Percentiles rank a stretch among this genome's conserved stretches.
These are phyloP conservation scores for Globicephala melas DNA, from an alignment of 2,113 vertebrate genomes.

Conservation along the genomic window DNA sequence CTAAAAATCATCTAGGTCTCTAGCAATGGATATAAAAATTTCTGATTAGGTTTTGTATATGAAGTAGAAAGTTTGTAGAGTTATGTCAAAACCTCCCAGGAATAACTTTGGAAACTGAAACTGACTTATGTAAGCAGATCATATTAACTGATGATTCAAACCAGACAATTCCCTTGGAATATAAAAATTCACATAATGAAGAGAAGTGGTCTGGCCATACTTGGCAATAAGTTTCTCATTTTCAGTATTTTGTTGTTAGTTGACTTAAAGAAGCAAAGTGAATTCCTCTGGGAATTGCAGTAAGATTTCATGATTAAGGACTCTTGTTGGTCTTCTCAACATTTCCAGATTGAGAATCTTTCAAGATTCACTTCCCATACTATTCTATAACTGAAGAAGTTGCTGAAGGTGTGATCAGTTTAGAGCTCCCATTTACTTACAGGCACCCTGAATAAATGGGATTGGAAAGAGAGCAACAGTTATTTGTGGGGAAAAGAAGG, in stretches of 20 bases:
- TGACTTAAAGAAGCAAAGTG: neutral
- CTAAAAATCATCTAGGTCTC: neutral
- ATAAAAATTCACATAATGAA: neutral
- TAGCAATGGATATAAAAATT: neutral
- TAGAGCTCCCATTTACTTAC: neutral
- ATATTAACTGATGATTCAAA: neutral
- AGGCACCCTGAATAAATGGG: neutral
- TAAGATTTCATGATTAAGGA: neutral
- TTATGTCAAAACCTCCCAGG: neutral
- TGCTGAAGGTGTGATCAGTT: neutral
- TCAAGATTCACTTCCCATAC: neutral
- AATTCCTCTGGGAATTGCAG: neutral
- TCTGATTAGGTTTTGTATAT: neutral
- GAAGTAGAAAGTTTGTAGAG: neutral
- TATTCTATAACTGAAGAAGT: neutral
- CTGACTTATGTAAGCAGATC: neutral
- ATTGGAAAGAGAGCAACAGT: neutral
- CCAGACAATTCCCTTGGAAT: neutral
- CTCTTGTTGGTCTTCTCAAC: neutral
- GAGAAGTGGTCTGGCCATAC: neutral
- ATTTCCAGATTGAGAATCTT: neutral
- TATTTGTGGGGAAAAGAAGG: neutral
- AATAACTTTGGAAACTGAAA: neutral
- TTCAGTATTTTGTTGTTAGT: neutral
- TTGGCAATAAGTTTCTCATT: neutral